A percentile compares a stretch with the other conserved stretches of the same genome.
Evolutionary conservation across 2,113 vertebrate genomes (phyloP).

Genomic region (Archilochus colubris): DNA sequence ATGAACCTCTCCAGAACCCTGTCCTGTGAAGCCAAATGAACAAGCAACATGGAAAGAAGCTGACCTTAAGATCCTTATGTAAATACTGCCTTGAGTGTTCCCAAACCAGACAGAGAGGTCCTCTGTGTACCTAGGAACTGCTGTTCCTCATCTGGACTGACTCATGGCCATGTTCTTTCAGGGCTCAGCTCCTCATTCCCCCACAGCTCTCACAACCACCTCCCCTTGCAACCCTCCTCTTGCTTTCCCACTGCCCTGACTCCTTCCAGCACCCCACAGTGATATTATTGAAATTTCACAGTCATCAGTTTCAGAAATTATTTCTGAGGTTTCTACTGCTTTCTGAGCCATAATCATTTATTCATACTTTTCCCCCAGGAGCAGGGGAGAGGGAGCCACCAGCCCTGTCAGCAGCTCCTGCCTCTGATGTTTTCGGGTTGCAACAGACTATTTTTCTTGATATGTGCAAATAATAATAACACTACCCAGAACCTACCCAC

Average conservation of each 20-base stretch:
- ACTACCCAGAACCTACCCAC: not conserved
- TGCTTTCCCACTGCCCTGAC: not conserved
- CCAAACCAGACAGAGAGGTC: not conserved
- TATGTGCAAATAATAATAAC: not conserved
- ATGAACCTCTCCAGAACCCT: not conserved
- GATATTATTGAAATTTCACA: constrained; percentile 49
- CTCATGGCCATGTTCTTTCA: not conserved
- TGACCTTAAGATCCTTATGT: not conserved
- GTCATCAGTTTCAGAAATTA: constrained; percentile 46
- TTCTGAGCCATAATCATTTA: not conserved
- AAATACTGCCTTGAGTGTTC: not conserved
- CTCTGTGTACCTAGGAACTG: not conserved
- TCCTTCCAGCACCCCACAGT: not conserved
- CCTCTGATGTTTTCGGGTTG: not conserved
- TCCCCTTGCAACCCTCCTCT: not conserved
- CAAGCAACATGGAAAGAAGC: not conserved
- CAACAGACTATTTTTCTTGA: not conserved
- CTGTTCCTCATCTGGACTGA: rapidly evolving
- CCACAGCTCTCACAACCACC: rapidly evolving
- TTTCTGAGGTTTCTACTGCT: constrained; percentile 34
- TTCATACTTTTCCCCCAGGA: not conserved
- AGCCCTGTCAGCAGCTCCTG: not conserved
- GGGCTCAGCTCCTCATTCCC: not conserved
- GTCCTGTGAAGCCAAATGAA: not conserved
- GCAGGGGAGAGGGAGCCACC: not conserved